Percentiles rank a stretch among this genome's conserved stretches.
Evolutionary conservation across 2,113 vertebrate species (phyloP).

Genomic region (Miniopterus natalensis): DNA sequence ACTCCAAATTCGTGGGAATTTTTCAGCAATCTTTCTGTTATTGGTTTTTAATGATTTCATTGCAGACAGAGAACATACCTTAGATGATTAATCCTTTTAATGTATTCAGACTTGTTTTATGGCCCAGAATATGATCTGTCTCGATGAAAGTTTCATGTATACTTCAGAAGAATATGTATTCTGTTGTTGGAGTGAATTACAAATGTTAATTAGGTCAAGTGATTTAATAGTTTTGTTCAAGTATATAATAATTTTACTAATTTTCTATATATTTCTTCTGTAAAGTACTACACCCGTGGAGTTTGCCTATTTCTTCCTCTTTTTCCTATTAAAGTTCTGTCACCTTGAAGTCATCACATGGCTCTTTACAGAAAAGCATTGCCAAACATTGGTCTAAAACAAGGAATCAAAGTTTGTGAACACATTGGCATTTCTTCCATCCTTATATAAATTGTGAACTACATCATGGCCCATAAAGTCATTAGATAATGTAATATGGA

Average conservation of each 20-base stretch:
- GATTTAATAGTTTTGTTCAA: conserved; percentile 34
- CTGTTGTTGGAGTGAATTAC: neutral
- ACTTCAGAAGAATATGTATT: neutral
- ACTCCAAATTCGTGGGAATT: neutral
- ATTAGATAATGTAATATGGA: neutral
- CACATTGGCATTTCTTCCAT: neutral
- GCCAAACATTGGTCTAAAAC: neutral
- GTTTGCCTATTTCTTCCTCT: neutral
- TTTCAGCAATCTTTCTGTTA: neutral
- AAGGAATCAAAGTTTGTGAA: neutral
- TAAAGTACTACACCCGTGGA: neutral
- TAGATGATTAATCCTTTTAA: neutral
- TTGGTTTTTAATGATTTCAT: neutral
- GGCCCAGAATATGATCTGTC: neutral
- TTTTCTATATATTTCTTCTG: neutral
- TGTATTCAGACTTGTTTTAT: neutral
- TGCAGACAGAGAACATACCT: neutral
- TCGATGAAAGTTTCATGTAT: neutral
- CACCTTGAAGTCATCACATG: neutral
- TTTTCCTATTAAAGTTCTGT: neutral
- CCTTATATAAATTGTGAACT: neutral
- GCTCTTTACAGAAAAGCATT: neutral
- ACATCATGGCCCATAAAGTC: neutral
- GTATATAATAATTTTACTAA: neutral
- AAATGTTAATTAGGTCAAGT: neutral